Conservation (phyloP, 2,113 vertebrate genomes). For the Poicephalus gulielmi region DNA sequence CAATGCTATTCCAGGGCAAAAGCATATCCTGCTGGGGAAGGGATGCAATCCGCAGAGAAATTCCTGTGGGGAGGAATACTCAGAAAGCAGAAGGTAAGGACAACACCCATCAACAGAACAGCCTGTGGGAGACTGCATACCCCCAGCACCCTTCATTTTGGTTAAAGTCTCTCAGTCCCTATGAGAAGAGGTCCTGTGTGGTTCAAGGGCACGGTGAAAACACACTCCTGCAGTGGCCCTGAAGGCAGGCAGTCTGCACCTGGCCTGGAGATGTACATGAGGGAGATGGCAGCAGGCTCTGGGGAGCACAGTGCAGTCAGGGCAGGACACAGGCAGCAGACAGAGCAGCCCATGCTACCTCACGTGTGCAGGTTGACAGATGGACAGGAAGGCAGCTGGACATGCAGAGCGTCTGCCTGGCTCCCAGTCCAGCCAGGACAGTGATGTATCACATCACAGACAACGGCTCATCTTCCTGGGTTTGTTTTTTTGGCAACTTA, state of each 20-base stretch:
- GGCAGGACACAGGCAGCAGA: neutral
- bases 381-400: constrained; percentile 20
- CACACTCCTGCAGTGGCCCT: accelerated
- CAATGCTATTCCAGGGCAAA: neutral
- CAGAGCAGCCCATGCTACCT: neutral
- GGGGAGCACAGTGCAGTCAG: neutral
- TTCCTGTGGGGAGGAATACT: neutral
- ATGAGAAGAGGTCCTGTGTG: neutral
- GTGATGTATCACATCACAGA: neutral
- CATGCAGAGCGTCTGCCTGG: neutral
- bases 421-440: neutral
- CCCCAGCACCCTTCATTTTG: neutral
- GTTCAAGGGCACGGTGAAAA: neutral
- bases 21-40: neutral
- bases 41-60: neutral
- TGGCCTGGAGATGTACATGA: no score
- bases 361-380: neutral
- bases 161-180: neutral
- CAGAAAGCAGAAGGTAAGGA: neutral
- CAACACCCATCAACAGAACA: neutral
- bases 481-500: constrained; percentile 58
- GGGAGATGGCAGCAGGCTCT: neutral
- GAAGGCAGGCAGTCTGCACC: neutral
- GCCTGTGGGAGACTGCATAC: accelerated
- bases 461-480: constrained; percentile 17